A percentile compares a stretch with the other conserved stretches of the same genome.
Evolutionary conservation across 2,113 vertebrate genomes (phyloP).

Genomic region (Rhynchopsitta pachyrhyncha): DNA sequence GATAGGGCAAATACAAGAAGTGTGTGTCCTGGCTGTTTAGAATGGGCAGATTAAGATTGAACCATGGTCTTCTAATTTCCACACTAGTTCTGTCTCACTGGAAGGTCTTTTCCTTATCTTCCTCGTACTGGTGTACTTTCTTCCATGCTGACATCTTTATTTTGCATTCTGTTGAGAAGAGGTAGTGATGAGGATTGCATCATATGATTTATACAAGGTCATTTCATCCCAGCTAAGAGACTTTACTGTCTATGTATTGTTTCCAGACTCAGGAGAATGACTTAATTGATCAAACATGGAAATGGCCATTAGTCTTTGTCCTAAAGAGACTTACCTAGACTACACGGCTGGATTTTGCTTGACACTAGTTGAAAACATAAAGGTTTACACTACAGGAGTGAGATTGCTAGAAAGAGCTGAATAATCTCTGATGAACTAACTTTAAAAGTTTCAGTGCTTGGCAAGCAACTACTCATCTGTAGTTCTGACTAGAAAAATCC

Average conservation of each 20-base stretch:
- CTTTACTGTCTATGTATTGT: not conserved
- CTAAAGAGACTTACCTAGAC: not conserved
- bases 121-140: not conserved
- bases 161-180: not conserved
- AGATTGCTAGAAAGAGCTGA: not conserved
- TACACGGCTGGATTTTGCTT: not conserved
- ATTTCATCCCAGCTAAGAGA: not conserved
- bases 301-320: not conserved
- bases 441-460: not conserved
- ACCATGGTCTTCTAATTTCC: not conserved
- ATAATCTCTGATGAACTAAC: not conserved
- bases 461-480: not conserved
- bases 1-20: not conserved
- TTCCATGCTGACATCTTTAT: not conserved
- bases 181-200: not conserved
- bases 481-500: not conserved
- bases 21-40: not conserved
- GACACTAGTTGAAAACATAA: not conserved
- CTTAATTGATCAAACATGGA: not conserved
- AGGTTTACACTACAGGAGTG: not conserved
- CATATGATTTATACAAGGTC: not conserved
- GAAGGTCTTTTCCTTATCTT: not conserved
- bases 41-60: not conserved
- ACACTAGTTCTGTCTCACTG: not conserved
- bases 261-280: not conserved